Base-by-base conservation (phyloP, 1,140 invertebrate species). In the Macrobrachium nipponense region DNA sequence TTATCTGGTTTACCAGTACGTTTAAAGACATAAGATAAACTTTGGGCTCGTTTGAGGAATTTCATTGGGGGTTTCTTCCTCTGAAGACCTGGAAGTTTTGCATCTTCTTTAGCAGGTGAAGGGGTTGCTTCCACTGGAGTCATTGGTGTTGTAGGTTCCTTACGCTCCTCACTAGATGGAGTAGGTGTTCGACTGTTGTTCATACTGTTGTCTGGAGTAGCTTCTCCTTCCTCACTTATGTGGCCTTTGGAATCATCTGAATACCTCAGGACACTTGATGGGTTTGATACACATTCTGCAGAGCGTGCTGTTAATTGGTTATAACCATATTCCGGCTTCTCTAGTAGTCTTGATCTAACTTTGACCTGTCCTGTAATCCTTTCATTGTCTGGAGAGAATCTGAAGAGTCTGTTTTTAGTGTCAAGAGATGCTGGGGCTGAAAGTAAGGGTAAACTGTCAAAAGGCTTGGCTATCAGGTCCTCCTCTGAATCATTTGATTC, bases 1-100 rank as follows among this genome's bases (percentile, higher is more conserved):
- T 79, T 51, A 51, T 51, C 51, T 51, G 44, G n/a, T 36, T 79
- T 60, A 36, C 43, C 77, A 60, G 59, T 89, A 20, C 86, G 82
- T 60, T 89, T 89, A 51, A 87, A 89, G 14, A 89, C 86, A 64
- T 89, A 87, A n/a, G 88, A 87, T 59, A 89, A 76, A 78, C 85
- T 87, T 80, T 89, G 88, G 64, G 88, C 88, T 43, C 88, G 80
- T 80, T 89, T 89, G n/a, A 89, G 61, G 62, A 89, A 89, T 43
- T 89, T 89, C 75, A 81, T 86, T 18, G 86, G 88, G 0, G 80
- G 81, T 81, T 87, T 87, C 62, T 64, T 80, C n/a, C 77, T 77
- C 51, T 68, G 58, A 0, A 20, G n/a, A 12, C 58, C 59, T 44
- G 43, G 59, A n/a, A 80, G 66, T 43, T 62, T 72, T n/a, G 68